Base-by-base conservation (phyloP, 1,140 invertebrate genomes). In the Tetragnatha versicolor region DNA sequence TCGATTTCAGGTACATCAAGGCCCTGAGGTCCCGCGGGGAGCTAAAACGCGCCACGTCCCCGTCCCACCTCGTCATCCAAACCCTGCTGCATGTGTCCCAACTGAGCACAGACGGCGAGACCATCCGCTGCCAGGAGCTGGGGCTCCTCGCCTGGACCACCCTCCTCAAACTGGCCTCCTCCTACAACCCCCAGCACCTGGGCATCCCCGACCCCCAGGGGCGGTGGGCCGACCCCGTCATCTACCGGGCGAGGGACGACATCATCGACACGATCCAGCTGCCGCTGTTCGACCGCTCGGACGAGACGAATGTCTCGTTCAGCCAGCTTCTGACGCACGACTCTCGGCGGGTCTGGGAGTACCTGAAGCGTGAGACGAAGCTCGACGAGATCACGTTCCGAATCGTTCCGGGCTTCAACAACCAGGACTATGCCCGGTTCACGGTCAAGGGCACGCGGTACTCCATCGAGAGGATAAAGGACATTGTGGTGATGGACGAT, bases 141-240 rank as follows among this genome's bases (percentile, higher is more conserved):
- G 65, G 63, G 7, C 37, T 79, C 39, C 29, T 68, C 20, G 37
- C 76, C 17, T 79, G 76, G 76, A 31, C 69, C 6, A 79, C 76
- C 17, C 42, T 79, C 6, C 35, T 68, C 37, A 79, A 79, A 49
- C 17, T 79, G 35, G 76, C 76, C 9, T 79, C 63, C 20, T 33
- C 76, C 14, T 68, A 68, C n/a, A 79, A 79, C 25, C 63, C 76
- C 5, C 63, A 79, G 5, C 69, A 79, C 37, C 27, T 79, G 9
- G 76, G 49, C 10, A 51, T 79, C n/a, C 25, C 49, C 3, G 51
- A 69, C 60, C 27, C n/a, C 10, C 12, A 31, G 17, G 65, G 65
- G 0, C 12, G 49, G 2, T 58, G 60, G 45, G 63, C 65, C 3
- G 2, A 12, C 6, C 29, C 22, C 0, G 20, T 77, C 20, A 42